These are phyloP conservation scores for Anisognathus igniventris DNA, from an alignment of 2,797 vertebrate species.

Conservation along the genomic window DNA sequence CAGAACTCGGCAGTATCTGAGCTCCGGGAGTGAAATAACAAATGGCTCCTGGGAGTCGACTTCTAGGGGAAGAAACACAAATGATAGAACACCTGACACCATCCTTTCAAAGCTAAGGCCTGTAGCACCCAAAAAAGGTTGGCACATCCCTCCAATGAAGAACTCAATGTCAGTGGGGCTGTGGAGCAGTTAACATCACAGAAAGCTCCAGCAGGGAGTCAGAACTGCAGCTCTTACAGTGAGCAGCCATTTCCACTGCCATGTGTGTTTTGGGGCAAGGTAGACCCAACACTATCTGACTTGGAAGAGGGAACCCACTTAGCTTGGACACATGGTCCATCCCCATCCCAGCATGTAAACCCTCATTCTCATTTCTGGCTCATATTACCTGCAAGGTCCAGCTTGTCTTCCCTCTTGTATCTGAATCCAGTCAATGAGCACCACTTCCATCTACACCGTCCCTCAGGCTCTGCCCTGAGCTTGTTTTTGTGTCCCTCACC, in stretches of 20 bases:
- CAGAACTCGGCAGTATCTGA: neutral
- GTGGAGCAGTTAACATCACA: neutral
- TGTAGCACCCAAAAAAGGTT: neutral
- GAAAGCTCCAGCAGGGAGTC: neutral
- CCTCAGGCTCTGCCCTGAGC: neutral
- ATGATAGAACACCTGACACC: neutral
- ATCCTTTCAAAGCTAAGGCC: neutral
- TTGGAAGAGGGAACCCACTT: neutral
- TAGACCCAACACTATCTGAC: neutral
- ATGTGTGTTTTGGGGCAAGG: neutral
- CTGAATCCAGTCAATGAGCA: neutral
- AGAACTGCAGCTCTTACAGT: neutral
- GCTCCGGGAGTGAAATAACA: neutral
- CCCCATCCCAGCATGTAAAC: neutral
- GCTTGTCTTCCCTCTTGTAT: neutral
- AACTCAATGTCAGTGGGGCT: neutral
- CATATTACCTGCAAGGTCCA: neutral
- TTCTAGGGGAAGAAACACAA: neutral
- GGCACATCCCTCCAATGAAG: neutral
- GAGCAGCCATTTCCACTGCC: neutral
- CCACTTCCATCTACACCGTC: accelerated
- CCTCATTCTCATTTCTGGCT: neutral
- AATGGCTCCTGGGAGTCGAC: neutral
- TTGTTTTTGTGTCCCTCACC: neutral
- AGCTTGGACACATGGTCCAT: neutral